phyloP scores from a whole-genome alignment of 92 coral and sea anemone genomes.

The Galaxea fascicularis region DNA sequence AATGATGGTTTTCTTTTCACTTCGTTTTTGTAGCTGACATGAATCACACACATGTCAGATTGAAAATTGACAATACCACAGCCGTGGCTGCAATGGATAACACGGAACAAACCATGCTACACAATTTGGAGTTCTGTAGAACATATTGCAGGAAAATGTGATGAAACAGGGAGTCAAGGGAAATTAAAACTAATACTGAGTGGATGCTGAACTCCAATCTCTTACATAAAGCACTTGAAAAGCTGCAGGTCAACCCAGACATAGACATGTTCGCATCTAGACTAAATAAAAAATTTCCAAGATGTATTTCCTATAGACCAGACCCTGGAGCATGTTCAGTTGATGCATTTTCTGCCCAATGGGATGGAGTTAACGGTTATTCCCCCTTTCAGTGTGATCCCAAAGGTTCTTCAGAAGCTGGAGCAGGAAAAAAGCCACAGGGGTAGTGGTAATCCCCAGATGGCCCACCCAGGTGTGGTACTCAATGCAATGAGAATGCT shows the following conservation, averaged over 20 bases:
- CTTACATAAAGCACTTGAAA: slow-evolving; percentile 27
- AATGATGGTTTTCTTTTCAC: no score
- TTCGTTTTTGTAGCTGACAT: no score
- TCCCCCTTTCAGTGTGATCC: slow-evolving; percentile 38
- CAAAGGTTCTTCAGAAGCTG: slow-evolving; percentile 50
- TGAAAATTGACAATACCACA: no score
- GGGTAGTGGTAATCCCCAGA: slow-evolving; percentile 22
- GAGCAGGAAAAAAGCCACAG: slow-evolving; percentile 55
- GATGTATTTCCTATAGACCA: neutral
- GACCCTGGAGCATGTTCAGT: neutral
- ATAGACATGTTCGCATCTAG: slow-evolving; percentile 23
- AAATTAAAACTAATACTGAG: slow-evolving; percentile 8
- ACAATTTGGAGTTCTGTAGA: neutral
- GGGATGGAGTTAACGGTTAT: neutral
- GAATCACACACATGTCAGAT: no score
- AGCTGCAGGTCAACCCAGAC: slow-evolving; percentile 22
- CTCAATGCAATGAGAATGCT: slow-evolving; percentile 50
- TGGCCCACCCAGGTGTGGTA: slow-evolving; percentile 46
- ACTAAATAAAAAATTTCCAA: neutral
- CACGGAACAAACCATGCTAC: no score
- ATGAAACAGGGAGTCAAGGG: neutral
- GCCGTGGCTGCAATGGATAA: no score
- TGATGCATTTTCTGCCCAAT: neutral
- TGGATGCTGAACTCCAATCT: slow-evolving; percentile 15
- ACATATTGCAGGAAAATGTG: neutral